phyloP scores from a whole-genome alignment of 2,113 vertebrate genomes.

The Myiopsitta monachus region DNA sequence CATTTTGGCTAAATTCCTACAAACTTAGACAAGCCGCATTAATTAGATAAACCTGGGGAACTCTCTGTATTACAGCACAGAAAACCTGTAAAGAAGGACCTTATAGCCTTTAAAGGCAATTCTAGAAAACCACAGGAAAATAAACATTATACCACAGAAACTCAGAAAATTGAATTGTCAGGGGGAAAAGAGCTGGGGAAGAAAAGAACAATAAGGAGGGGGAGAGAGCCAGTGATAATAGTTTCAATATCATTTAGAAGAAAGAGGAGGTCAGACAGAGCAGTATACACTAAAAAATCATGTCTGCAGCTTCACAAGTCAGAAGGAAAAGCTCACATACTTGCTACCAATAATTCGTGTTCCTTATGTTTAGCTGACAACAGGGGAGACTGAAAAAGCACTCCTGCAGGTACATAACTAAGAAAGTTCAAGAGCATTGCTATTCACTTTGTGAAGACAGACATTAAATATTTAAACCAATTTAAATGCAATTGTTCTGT shows the following conservation, averaged over 20 bases:
- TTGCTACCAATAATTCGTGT: not conserved
- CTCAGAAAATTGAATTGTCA: slow-evolving; percentile 13
- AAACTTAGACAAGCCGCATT: not conserved
- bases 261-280: not conserved
- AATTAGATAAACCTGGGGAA: not conserved
- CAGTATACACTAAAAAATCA: not conserved
- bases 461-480: slow-evolving; percentile 34
- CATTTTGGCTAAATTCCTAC: not conserved
- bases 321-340: not conserved
- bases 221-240: not conserved
- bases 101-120: not conserved
- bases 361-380: not conserved
- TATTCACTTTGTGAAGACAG: not conserved
- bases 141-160: not conserved
- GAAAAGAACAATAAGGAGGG: not conserved
- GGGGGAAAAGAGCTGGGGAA: not conserved
- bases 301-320: not conserved
- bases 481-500: slow-evolving; percentile 12
- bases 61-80: not conserved
- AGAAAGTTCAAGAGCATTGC: not conserved
- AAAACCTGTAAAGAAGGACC: not conserved
- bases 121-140: not conserved
- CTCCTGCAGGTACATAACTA: not conserved
- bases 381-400: not conserved
- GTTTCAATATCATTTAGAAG: slow-evolving; percentile 1